These are phyloP conservation scores for Metopia argyrocephala DNA, from an alignment of 2,888 invertebrate genomes.

Conservation along the genomic window DNA sequence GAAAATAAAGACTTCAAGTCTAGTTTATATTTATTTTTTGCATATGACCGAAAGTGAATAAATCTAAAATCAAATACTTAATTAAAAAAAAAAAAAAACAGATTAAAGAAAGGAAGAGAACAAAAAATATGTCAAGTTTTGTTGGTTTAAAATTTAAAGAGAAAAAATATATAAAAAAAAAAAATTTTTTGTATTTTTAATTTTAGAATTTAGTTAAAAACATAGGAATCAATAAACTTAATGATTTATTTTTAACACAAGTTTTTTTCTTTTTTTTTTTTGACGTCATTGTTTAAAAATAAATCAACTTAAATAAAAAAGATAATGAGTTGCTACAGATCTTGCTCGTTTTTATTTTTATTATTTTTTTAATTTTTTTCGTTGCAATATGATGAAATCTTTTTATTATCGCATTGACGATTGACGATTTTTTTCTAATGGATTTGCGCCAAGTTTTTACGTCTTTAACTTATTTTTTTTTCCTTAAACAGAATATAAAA, in stretches of 20 bases:
- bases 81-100: no score
- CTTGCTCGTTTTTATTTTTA: slow-evolving; percentile 4
- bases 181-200: slow-evolving; percentile 27
- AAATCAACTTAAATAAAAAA: slow-evolving; percentile 10
- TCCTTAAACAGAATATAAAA: no score
- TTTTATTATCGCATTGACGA: neutral
- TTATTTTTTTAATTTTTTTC: no score
- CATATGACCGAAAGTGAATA: no score
- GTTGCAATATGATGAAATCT: slow-evolving; percentile 23
- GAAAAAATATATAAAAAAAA: no score
- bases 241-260: slow-evolving; percentile 40
- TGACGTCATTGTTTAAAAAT: slow-evolving; percentile 55
- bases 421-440: slow-evolving; percentile 29
- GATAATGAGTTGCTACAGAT: slow-evolving; percentile 9
- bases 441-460: neutral
- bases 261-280: neutral
- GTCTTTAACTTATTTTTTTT: no score
- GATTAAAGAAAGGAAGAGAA: slow-evolving; percentile 33
- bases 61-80: no score
- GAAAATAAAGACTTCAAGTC: no score
- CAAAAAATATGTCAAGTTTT: neutral
- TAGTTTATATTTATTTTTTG: no score
- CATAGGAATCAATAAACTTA: slow-evolving; percentile 29
- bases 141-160: slow-evolving; percentile 5
- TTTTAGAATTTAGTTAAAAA: slow-evolving; percentile 52